These are phyloP conservation scores for human DNA, from an alignment of 2,113 vertebrate genomes.

Conservation along the genomic window DNA sequence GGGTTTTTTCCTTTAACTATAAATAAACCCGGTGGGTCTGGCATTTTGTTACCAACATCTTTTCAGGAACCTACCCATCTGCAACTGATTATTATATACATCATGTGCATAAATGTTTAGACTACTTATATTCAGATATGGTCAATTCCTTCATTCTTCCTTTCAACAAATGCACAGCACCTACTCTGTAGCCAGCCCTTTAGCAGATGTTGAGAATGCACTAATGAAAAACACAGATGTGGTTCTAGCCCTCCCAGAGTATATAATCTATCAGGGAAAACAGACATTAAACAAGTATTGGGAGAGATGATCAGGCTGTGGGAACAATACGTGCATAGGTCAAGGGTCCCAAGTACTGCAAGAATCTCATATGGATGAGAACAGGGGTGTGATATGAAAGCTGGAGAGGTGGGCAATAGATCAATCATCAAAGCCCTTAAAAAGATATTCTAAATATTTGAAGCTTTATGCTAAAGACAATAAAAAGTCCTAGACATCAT, in stretches of 20 bases:
- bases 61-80: not conserved
- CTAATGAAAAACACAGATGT: not conserved
- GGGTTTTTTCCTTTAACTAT: not conserved
- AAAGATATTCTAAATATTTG: no score
- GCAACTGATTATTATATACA: not conserved
- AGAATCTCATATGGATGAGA: not conserved
- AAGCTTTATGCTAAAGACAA: not conserved
- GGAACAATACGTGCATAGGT: not conserved
- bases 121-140: not conserved
- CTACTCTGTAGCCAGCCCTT: not conserved
- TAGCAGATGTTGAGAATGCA: not conserved
- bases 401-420: not conserved
- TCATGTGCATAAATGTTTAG: not conserved
- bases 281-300: not conserved
- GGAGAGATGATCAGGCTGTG: not conserved
- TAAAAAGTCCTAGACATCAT: not conserved
- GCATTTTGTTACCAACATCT: not conserved
- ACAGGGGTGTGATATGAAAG: not conserved
- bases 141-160: not conserved
- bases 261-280: not conserved
- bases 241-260: not conserved
- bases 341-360: not conserved
- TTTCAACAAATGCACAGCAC: constrained; percentile 30
- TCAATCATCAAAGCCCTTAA: not conserved
- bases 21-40: not conserved